Evolutionary conservation across 2,888 invertebrate genomes (phyloP).

Genomic region (Bembecia ichneumoniformis): DNA sequence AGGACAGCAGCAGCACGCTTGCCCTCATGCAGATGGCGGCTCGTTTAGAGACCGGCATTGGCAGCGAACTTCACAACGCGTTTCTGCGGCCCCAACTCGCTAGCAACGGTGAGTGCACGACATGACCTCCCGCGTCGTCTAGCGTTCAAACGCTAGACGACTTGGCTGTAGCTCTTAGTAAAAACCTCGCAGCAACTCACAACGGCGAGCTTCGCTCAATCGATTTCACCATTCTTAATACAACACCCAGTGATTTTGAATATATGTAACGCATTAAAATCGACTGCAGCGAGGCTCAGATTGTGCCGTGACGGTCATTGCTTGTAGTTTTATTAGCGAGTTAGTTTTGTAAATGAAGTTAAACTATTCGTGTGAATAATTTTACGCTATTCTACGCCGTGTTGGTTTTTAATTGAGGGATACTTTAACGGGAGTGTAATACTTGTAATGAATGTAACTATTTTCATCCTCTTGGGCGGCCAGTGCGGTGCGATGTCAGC

Average conservation of each 20-base stretch:
- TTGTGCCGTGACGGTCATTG: slow-evolving; percentile 67
- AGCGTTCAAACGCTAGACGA: slow-evolving; percentile 46
- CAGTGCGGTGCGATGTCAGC: slow-evolving; percentile 5
- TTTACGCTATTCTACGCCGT: slow-evolving; percentile 40
- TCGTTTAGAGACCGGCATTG: slow-evolving; percentile 70
- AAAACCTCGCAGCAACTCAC: slow-evolving; percentile 62
- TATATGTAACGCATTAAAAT: slow-evolving; percentile 5
- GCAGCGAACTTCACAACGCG: slow-evolving; percentile 62
- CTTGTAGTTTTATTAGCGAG: slow-evolving; percentile 66
- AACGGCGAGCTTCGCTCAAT: slow-evolving; percentile 55
- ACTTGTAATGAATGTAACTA: background rate
- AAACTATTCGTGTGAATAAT: slow-evolving; percentile 41
- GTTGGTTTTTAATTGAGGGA: slow-evolving; percentile 26
- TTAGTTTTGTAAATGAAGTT: slow-evolving; percentile 59
- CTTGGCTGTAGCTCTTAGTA: slow-evolving; percentile 34
- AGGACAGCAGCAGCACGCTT: slow-evolving; percentile 74
- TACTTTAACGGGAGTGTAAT: background rate
- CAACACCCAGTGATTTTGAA: background rate
- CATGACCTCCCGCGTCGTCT: slow-evolving; percentile 54
- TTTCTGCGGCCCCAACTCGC: slow-evolving; percentile 67
- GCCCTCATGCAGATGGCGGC: slow-evolving; percentile 74
- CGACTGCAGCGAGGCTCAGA: slow-evolving; percentile 46
- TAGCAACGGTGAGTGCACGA: slow-evolving; percentile 72
- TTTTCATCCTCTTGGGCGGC: slow-evolving; percentile 2
- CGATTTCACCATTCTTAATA: slow-evolving; percentile 3